Conservation (phyloP, 2,888 invertebrate species). For the Crioceris asparagi region DNA sequence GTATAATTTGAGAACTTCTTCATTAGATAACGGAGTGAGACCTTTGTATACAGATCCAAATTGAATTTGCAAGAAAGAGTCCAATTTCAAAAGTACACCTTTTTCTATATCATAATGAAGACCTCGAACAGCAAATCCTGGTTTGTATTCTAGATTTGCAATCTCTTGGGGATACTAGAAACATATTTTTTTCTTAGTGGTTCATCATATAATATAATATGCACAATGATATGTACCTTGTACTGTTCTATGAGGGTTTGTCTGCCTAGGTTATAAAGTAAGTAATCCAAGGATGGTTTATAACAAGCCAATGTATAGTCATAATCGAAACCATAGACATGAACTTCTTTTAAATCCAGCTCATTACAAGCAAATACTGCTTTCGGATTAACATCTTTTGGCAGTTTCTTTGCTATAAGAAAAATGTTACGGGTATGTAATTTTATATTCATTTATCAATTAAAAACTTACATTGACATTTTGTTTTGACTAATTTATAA, state of each 20-base stretch:
- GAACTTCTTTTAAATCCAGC: conserved; percentile 78
- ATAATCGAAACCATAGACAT: conserved; percentile 96
- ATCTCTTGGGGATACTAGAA: conserved; percentile 83
- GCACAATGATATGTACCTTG: conserved; percentile 66
- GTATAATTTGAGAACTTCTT: conserved; percentile 77
- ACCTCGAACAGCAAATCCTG: conserved; percentile 91
- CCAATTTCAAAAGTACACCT: conserved; percentile 85
- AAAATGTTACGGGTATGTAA: too few relatives aligned
- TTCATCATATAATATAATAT: too few relatives aligned
- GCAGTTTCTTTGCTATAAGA: conserved; percentile 68
- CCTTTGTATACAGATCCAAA: conserved; percentile 89
- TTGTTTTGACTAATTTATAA: conserved; percentile 53
- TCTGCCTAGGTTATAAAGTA: conserved; percentile 83
- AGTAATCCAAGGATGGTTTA: conserved; percentile 75
- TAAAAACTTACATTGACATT: conserved; percentile 58
- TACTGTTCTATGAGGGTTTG: conserved; percentile 77
- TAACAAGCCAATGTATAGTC: conserved; percentile 96
- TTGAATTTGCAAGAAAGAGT: conserved; percentile 94
- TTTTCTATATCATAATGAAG: conserved; percentile 97
- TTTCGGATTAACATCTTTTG: conserved; percentile 72
- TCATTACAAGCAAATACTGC: conserved; percentile 97
- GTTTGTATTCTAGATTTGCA: conserved; percentile 69
- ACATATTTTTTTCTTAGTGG: too few relatives aligned
- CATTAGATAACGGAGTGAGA: conserved; percentile 65
- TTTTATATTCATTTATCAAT: not conserved